These are phyloP conservation scores for Ganaspis brasiliensis DNA, from an alignment of 2,888 invertebrate genomes.

Conservation along the genomic window DNA sequence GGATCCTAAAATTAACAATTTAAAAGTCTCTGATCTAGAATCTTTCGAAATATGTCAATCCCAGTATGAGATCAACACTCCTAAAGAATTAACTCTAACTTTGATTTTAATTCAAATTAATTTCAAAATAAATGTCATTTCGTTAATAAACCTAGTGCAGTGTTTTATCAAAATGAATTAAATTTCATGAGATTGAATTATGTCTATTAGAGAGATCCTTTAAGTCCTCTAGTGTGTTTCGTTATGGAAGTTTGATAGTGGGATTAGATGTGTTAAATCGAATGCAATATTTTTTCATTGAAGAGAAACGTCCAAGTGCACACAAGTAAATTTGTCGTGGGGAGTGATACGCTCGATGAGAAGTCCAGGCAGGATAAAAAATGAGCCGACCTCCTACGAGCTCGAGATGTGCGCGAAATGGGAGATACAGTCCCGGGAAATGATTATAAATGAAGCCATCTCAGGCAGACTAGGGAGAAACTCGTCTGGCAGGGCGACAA, in stretches of 20 bases:
- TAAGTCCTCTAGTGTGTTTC: neutral
- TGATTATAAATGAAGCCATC: constrained; percentile 80
- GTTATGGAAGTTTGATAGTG: neutral
- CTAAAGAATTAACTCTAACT: too few species aligned
- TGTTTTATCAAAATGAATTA: neutral
- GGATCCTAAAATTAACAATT: too few species aligned
- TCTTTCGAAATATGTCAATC: too few species aligned
- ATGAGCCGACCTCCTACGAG: constrained; percentile 57
- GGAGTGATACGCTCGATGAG: constrained; percentile 55
- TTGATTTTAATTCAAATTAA: too few species aligned
- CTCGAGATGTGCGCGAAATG: constrained; percentile 63
- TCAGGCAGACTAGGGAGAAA: constrained; percentile 65
- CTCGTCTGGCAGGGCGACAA: constrained; percentile 74
- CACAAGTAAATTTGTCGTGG: constrained; percentile 34
- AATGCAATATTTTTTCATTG: constrained; percentile 18
- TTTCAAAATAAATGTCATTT: neutral
- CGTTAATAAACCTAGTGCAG: neutral
- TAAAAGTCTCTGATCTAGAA: too few species aligned
- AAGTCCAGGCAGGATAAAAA: constrained; percentile 62
- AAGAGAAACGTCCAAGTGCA: neutral
- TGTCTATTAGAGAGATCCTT: neutral
- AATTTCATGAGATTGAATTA: neutral
- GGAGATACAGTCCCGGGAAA: constrained; percentile 75
- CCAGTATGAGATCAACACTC: too few species aligned
- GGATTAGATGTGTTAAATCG: neutral